phyloP scores from a whole-genome alignment of 2,888 invertebrate genomes.

The Brenthis daphne region DNA sequence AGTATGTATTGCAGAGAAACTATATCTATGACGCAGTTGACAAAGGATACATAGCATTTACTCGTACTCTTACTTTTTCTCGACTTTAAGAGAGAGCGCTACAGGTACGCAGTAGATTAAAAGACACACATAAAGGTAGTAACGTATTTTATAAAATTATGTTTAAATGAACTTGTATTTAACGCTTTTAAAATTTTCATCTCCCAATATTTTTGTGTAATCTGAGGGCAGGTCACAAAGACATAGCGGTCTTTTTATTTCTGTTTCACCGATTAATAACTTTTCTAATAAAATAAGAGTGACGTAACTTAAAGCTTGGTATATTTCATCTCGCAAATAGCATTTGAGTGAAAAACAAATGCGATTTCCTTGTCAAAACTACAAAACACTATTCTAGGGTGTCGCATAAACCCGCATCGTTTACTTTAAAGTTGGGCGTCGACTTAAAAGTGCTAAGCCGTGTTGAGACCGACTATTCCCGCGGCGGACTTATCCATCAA shows the following conservation, averaged over 20 bases:
- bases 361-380: conserved; percentile 40
- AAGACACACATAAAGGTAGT: too few species aligned
- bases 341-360: conserved; percentile 31
- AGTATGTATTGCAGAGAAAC: too few species aligned
- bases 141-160: too few species aligned
- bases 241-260: too few species aligned
- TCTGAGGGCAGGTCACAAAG: neutral
- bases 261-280: neutral
- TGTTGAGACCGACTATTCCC: conserved; percentile 78
- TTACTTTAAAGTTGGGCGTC: conserved; percentile 61
- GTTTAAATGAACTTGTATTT: too few species aligned
- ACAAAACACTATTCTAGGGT: conserved; percentile 37
- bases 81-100: too few species aligned
- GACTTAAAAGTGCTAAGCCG: conserved; percentile 80
- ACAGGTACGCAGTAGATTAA: too few species aligned
- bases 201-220: too few species aligned
- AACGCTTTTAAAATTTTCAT: too few species aligned
- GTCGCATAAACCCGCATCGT: conserved; percentile 40
- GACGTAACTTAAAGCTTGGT: conserved; percentile 1
- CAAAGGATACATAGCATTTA: too few species aligned
- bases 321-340: conserved; percentile 16
- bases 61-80: too few species aligned
- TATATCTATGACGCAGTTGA: too few species aligned
- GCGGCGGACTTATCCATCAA: conserved; percentile 79
- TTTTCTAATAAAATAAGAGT: neutral